Evolutionary conservation across 1,140 invertebrate genomes (phyloP), one percentile per base, ranked within the genome.

Genomic region (Anastrepha ludens): DNA sequence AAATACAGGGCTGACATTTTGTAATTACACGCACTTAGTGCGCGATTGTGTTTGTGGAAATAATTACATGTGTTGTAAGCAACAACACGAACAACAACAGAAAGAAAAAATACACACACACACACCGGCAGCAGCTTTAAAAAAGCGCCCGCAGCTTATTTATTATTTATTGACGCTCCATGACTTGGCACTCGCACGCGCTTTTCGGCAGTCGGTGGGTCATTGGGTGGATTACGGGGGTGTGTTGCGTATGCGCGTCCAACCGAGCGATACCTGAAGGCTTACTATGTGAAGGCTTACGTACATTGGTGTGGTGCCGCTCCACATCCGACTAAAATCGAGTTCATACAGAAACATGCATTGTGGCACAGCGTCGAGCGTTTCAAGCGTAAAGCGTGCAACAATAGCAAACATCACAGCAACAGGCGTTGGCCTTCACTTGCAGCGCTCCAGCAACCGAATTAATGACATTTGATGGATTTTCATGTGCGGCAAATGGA

Each of bases 1-100:
- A 60, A 20, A 70, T 9, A 70, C 20, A 58, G 29, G 70, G 11
- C 70, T 78, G 86, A 67, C 86, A 70, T 59, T 15, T 85, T 88
- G 88, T 88, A 88, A 88, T 88, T 87, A 88, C 88, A 88, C 74
- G 88, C 88, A 88, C 88, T 88, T 88, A 88, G 86, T 59, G 74
- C 85, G 85, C 17, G 78, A 78, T 88, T 86, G 39, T 88, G 88
- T 87, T 88, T 81, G 74, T 88, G 88, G 87, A 88, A 87, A 88
- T 88, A 88, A 87, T 87, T 88, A 87, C 87, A 29, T 55, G 41
- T 81, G 74, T 81, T 81, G 74, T 81, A 55, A 55, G 74, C 20
- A 81, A 55, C n/a, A n/a, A 47, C n/a, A 81, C n/a, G 17, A 81
- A 81, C 47, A 81, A 55, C 44, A 15, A 50, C 47, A 81, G 29